Evolutionary conservation across 2,797 vertebrate species (phyloP).

Genomic region (Cryptoblepharus egeriae): DNA sequence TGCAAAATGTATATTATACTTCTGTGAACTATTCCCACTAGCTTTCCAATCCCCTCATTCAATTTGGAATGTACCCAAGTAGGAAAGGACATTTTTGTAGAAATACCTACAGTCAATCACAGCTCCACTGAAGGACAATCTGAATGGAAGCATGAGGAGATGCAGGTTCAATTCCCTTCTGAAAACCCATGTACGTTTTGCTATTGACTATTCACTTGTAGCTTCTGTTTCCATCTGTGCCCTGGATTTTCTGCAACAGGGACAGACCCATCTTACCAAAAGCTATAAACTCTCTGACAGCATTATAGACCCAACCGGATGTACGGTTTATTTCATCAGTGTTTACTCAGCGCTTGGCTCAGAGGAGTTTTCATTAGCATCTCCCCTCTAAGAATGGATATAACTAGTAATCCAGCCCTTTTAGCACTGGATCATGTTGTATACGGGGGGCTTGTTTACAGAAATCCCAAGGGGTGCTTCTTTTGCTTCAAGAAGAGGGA

Average conservation of each 20-base stretch:
- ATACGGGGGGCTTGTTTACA: background rate
- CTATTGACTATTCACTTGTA: background rate
- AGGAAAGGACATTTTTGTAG: background rate
- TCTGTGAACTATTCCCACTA: too few species aligned
- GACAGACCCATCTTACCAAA: background rate
- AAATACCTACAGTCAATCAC: background rate
- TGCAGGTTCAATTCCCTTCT: background rate
- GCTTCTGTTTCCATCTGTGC: background rate
- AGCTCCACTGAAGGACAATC: background rate
- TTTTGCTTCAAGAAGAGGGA: slow-evolving; percentile 33
- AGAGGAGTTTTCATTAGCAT: slow-evolving; percentile 67
- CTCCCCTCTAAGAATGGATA: slow-evolving; percentile 45
- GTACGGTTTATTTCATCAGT: slow-evolving; percentile 51
- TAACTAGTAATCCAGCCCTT: slow-evolving; percentile 57
- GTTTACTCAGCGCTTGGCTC: slow-evolving; percentile 56
- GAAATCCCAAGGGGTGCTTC: slow-evolving; percentile 44
- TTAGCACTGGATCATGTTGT: slow-evolving; percentile 56
- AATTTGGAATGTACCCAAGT: background rate
- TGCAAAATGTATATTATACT: too few species aligned
- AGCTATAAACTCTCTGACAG: background rate
- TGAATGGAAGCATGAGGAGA: background rate
- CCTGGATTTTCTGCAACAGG: background rate
- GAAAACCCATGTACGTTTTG: background rate
- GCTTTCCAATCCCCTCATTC: background rate
- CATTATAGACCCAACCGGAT: slow-evolving; percentile 39